A percentile compares a stretch with the other conserved stretches of the same genome.
Evolutionary conservation across 2,888 invertebrate genomes (phyloP).

Genomic region (Drosophila meridiana): DNA sequence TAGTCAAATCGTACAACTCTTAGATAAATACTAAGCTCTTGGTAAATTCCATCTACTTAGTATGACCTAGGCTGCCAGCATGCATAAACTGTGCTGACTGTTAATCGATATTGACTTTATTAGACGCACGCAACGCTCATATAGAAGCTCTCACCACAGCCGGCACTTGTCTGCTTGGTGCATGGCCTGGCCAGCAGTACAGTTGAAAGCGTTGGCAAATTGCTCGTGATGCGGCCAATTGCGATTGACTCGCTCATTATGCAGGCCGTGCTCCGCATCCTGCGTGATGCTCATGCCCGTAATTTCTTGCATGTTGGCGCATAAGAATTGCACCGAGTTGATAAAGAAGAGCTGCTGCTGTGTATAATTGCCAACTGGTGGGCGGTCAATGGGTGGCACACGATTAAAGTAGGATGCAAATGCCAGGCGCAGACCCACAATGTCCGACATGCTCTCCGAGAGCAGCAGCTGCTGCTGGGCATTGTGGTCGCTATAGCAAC

Average conservation of each 20-base stretch:
- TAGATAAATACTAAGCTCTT: neutral
- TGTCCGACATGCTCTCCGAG: conserved; percentile 76
- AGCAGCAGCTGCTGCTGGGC: conserved; percentile 40
- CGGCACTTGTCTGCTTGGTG: conserved; percentile 57
- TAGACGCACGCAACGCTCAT: conserved; percentile 36
- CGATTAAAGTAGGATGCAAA: conserved; percentile 65
- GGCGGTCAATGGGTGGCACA: neutral
- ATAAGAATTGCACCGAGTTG: conserved; percentile 78
- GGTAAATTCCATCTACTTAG: neutral
- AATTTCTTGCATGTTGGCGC: conserved; percentile 69
- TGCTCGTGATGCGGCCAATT: conserved; percentile 76
- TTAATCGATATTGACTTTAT: conserved; percentile 44
- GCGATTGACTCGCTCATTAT: conserved; percentile 72
- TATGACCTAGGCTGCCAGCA: neutral
- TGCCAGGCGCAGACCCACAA: conserved; percentile 72
- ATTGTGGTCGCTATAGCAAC: conserved; percentile 56
- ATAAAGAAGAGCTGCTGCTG: conserved; percentile 70
- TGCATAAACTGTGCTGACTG: conserved; percentile 7
- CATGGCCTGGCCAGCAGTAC: conserved; percentile 64
- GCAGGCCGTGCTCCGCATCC: conserved; percentile 73
- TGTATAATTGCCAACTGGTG: conserved; percentile 12
- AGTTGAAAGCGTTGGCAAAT: conserved; percentile 69
- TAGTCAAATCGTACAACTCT: neutral
- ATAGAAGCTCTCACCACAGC: neutral
- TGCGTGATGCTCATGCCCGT: conserved; percentile 31